These are phyloP conservation scores for Hoplias malabaricus DNA, from an alignment of 2,113 vertebrate species.

Conservation along the genomic window DNA sequence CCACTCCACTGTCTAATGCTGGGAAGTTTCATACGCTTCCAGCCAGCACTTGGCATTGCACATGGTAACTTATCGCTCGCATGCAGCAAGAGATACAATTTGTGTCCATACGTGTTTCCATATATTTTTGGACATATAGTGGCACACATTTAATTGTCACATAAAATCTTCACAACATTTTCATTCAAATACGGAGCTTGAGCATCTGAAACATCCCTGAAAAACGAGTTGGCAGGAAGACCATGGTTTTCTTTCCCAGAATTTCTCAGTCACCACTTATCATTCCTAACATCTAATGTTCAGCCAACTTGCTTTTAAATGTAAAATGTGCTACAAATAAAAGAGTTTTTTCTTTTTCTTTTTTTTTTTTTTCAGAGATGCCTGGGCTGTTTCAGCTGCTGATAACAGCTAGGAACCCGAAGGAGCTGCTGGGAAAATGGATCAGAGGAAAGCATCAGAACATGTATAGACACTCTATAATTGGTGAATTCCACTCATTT, in stretches of 20 bases:
- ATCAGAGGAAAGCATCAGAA: neutral
- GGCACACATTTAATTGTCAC: too few species aligned
- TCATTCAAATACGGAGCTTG: slow-evolving; percentile 46
- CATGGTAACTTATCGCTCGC: too few species aligned
- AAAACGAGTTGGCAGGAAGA: slow-evolving; percentile 40
- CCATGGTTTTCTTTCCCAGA: slow-evolving; percentile 19
- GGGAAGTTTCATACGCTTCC: too few species aligned
- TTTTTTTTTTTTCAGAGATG: neutral
- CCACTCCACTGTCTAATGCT: too few species aligned
- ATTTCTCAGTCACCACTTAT: slow-evolving; percentile 31
- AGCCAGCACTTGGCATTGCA: too few species aligned
- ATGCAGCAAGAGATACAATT: too few species aligned
- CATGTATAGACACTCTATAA: too few species aligned
- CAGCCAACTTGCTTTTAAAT: neutral
- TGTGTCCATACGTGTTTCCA: too few species aligned
- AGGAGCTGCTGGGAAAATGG: slow-evolving; percentile 6
- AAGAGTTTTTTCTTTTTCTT: too few species aligned
- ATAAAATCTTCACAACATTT: slow-evolving; percentile 5
- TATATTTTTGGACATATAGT: too few species aligned
- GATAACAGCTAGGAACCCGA: neutral
- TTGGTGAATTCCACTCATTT: too few species aligned
- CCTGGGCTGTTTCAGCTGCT: neutral
- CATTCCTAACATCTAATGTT: slow-evolving; percentile 26
- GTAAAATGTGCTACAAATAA: neutral
- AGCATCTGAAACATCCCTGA: slow-evolving; percentile 34